These are phyloP conservation scores for Pheosia tremula DNA, from an alignment of 2,888 invertebrate genomes.

Conservation along the genomic window DNA sequence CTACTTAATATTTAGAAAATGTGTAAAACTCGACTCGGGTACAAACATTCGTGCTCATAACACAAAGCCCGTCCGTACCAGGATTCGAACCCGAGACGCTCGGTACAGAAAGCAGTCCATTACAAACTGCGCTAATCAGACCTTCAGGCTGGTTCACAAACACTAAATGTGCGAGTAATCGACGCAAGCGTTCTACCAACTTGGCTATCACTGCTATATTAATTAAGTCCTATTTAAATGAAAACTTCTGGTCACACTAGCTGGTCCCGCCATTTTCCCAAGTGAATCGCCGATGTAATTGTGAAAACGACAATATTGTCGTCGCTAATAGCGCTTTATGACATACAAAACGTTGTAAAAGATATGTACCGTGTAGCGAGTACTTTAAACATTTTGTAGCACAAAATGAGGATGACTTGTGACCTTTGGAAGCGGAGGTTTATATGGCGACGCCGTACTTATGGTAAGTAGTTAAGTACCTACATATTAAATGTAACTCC, in stretches of 20 bases:
- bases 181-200: too few species aligned
- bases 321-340: conserved; percentile 49
- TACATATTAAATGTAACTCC: not conserved
- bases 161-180: too few species aligned
- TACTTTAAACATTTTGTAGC: conserved; percentile 19
- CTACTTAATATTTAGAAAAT: too few species aligned
- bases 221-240: too few species aligned
- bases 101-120: too few species aligned
- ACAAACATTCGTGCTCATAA: too few species aligned
- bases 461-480: not conserved
- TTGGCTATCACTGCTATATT: too few species aligned
- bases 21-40: too few species aligned
- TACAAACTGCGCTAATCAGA: too few species aligned
- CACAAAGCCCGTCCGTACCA: too few species aligned
- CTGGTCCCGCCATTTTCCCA: conserved; percentile 37
- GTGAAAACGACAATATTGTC: conserved; percentile 19
- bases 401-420: conserved; percentile 29
- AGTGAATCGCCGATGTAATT: conserved; percentile 40
- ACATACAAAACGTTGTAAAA: conserved; percentile 30
- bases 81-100: too few species aligned
- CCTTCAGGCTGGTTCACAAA: too few species aligned
- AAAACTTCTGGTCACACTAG: conserved; percentile 14
- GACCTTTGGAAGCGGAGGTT: conserved; percentile 16
- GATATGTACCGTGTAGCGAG: conserved; percentile 28
- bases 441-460: conserved; percentile 10